Conservation (phyloP, 2,888 invertebrate genomes). For the Hirtodrosophila confusa region DNA sequence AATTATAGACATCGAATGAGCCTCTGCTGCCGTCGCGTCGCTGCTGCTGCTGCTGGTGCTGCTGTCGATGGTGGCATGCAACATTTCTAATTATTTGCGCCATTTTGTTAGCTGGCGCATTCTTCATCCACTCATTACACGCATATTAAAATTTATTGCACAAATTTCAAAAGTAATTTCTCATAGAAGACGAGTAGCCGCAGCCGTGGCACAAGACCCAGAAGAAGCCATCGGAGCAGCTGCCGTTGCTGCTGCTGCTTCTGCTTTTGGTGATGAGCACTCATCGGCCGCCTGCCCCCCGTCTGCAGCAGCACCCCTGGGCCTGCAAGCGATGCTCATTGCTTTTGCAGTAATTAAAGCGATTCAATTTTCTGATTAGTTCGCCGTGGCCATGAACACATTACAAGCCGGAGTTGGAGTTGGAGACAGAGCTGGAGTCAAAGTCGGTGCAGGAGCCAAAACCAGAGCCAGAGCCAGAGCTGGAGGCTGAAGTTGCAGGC, state of each 20-base stretch:
- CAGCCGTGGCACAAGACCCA: not conserved
- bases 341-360: slow-evolving; percentile 84
- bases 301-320: slow-evolving; percentile 13
- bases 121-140: slow-evolving; percentile 77
- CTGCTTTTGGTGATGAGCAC: slow-evolving; percentile 44
- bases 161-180: slow-evolving; percentile 74
- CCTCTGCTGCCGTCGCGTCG: slow-evolving; percentile 3
- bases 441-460: slow-evolving; percentile 6
- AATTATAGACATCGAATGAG: slow-evolving; percentile 45
- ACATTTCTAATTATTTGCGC: slow-evolving; percentile 65
- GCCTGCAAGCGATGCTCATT: slow-evolving; percentile 63
- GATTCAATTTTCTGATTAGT: slow-evolving; percentile 84
- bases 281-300: slow-evolving; percentile 40
- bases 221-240: not conserved
- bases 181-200: slow-evolving; percentile 74
- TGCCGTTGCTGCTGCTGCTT: slow-evolving; percentile 5
- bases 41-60: slow-evolving; percentile 7
- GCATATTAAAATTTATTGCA: slow-evolving; percentile 80
- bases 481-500: not conserved
- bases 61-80: slow-evolving; percentile 27
- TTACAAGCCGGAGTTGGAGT: slow-evolving; percentile 35
- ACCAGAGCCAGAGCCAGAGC: slow-evolving; percentile 11
- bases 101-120: slow-evolving; percentile 58
- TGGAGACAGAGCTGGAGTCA: slow-evolving; percentile 6
- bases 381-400: slow-evolving; percentile 78